Conservation (phyloP, 2,113 vertebrate genomes). For the Nothobranchius kuhntae region DNA sequence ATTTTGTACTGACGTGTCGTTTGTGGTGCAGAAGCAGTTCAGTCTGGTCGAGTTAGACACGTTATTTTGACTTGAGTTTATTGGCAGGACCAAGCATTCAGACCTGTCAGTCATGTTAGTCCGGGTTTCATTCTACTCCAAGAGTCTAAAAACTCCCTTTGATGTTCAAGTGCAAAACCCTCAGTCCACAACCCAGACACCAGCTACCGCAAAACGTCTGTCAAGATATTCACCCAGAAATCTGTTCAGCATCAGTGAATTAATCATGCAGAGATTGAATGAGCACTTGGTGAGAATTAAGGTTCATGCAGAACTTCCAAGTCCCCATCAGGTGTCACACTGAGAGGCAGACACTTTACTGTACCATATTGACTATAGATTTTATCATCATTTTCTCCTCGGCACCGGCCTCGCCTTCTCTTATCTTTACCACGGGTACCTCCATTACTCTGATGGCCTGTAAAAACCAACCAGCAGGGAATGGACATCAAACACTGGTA, state of each 20-base stretch:
- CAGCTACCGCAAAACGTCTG: slow-evolving; percentile 10
- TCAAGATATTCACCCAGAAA: slow-evolving; percentile 27
- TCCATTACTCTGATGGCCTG: slow-evolving; percentile 96
- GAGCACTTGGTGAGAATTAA: slow-evolving; percentile 36
- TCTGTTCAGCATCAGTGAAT: slow-evolving; percentile 28
- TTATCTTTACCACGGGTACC: slow-evolving; percentile 97
- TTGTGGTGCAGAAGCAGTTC: too few relatives aligned
- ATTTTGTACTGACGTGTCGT: too few relatives aligned
- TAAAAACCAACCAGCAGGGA: slow-evolving; percentile 81
- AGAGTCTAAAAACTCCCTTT: background rate
- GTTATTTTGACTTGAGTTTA: too few relatives aligned
- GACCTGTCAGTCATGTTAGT: background rate
- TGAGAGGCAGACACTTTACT: slow-evolving; percentile 55
- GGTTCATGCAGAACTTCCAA: slow-evolving; percentile 46
- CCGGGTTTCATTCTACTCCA: background rate
- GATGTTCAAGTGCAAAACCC: slow-evolving; percentile 36
- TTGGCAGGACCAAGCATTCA: too few relatives aligned
- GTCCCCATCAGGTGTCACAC: slow-evolving; percentile 65
- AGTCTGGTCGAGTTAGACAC: too few relatives aligned
- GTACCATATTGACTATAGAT: slow-evolving; percentile 97
- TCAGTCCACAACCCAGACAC: background rate
- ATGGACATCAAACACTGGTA: slow-evolving; percentile 60
- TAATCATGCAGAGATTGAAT: slow-evolving; percentile 44
- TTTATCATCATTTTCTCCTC: slow-evolving; percentile 94
- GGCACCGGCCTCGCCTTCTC: slow-evolving; percentile 84